These are phyloP conservation scores for Prochilodus magdalenae DNA, from an alignment of 2,113 vertebrate genomes.

Conservation along the genomic window DNA sequence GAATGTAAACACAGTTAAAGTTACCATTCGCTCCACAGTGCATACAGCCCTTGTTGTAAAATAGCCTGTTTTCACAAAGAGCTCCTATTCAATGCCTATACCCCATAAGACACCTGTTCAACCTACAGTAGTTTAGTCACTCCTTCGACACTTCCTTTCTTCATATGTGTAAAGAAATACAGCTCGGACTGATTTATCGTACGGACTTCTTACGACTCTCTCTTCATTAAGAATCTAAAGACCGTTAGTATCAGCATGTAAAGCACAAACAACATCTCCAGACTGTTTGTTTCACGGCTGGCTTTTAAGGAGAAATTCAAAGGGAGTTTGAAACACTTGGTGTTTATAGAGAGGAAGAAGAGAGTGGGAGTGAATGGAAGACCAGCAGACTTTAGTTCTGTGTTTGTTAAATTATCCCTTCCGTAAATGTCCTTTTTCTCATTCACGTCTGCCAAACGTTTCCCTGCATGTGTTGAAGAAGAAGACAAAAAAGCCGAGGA, in stretches of 20 bases:
- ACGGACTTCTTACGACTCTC: not conserved
- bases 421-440: constrained; percentile 17
- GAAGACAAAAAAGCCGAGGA: constrained; percentile 17
- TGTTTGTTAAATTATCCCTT: constrained; percentile 21
- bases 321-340: not conserved
- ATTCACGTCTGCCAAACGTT: constrained; percentile 12
- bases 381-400: not conserved
- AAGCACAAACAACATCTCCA: constrained; percentile 1
- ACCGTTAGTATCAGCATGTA: not conserved
- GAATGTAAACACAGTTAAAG: too few relatives aligned
- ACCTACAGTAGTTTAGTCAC: too few relatives aligned
- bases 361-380: constrained; percentile 15
- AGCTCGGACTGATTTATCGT: not conserved
- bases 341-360: not conserved
- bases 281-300: not conserved
- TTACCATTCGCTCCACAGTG: too few relatives aligned
- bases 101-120: too few relatives aligned
- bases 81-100: too few relatives aligned
- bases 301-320: not conserved
- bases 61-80: too few relatives aligned
- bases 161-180: not conserved
- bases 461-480: constrained; percentile 21
- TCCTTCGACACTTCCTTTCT: not conserved
- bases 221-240: not conserved
- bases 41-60: too few relatives aligned